Evolutionary conservation across 2,888 invertebrate species (phyloP).

Genomic region (Agrochola litura): DNA sequence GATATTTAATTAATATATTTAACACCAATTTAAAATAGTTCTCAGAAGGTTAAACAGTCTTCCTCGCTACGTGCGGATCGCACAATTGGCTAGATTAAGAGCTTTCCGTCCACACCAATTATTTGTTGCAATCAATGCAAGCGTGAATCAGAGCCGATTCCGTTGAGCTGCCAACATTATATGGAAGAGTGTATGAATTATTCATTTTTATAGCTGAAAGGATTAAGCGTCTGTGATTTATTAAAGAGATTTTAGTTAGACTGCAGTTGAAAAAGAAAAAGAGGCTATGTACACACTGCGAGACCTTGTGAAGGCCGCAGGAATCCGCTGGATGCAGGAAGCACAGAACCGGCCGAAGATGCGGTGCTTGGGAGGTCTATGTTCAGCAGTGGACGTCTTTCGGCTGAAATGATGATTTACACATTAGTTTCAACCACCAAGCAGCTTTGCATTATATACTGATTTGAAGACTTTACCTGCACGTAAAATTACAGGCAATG

Average conservation of each 20-base stretch:
- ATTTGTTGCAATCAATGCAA: constrained; percentile 72
- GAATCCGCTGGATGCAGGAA: no score
- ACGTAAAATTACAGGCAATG: neutral
- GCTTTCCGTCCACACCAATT: constrained; percentile 62
- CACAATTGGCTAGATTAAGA: constrained; percentile 61
- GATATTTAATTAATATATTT: constrained; percentile 5
- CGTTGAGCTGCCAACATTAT: constrained; percentile 44
- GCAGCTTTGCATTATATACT: no score
- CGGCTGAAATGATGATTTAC: neutral
- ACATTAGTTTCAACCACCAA: neutral
- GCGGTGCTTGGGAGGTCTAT: no score
- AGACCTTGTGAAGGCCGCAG: no score
- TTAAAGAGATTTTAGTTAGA: neutral
- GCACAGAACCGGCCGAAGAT: no score
- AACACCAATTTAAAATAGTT: constrained; percentile 24
- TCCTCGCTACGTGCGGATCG: constrained; percentile 59
- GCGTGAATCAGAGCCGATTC: constrained; percentile 57
- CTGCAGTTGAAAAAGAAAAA: neutral
- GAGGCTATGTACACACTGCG: neutral
- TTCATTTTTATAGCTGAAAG: constrained; percentile 20
- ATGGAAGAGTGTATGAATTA: constrained; percentile 40
- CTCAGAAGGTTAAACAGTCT: constrained; percentile 40
- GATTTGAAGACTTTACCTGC: neutral
- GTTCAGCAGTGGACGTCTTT: no score
- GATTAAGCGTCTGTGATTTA: constrained; percentile 14